phyloP scores from a whole-genome alignment of 2,113 vertebrate genomes.

The Ahaetulla prasina region DNA sequence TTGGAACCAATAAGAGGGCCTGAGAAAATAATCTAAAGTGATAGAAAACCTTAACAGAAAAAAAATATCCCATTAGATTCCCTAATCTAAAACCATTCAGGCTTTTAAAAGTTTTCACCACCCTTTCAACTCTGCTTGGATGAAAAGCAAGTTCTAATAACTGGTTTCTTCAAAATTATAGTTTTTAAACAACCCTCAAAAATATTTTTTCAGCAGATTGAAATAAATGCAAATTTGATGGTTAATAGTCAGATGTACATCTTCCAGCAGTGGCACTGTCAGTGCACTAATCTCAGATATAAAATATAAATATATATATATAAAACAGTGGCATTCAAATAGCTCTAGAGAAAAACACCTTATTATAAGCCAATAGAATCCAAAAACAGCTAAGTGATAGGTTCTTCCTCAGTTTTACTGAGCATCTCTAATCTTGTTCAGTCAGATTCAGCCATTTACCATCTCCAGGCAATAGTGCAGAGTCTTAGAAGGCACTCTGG shows the following conservation, averaged over 20 bases:
- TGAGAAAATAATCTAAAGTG: not conserved
- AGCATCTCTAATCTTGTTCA: not conserved
- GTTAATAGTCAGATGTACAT: not conserved
- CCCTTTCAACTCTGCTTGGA: not conserved
- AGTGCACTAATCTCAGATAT: not conserved
- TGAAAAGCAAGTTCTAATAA: not conserved
- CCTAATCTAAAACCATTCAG: not conserved
- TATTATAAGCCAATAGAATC: too few relatives aligned
- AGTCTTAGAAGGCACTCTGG: not conserved
- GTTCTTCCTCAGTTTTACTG: not conserved
- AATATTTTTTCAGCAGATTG: not conserved
- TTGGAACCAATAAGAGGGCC: not conserved
- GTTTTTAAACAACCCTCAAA: not conserved
- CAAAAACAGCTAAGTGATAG: not conserved
- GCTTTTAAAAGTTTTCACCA: not conserved
- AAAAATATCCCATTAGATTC: not conserved
- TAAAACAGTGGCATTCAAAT: too few relatives aligned
- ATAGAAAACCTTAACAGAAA: not conserved
- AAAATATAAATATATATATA: not conserved
- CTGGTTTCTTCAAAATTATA: not conserved
- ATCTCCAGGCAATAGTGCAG: not conserved
- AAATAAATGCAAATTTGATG: not conserved
- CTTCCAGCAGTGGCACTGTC: not conserved
- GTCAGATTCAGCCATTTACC: not conserved
- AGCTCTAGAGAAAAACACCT: not conserved